Base-by-base conservation (phyloP, 2,888 invertebrate species). In the Pseudoips prasinana region DNA sequence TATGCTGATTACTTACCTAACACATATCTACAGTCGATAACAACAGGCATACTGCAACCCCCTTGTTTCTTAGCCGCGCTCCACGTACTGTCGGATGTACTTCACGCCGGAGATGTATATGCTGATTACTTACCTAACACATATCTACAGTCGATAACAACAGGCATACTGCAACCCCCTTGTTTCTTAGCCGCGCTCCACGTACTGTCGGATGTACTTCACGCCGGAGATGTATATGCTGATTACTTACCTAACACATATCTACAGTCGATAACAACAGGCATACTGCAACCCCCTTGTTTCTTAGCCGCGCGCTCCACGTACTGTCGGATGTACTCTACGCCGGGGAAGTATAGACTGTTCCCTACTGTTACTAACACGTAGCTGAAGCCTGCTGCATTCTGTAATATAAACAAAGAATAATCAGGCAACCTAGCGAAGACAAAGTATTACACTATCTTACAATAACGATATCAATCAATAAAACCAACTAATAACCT, bases 201-300 rank as follows among this genome's bases (percentile, higher is more conserved):
- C n/a, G n/a, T n/a, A n/a, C n/a, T n/a, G n/a, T n/a, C n/a, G n/a
- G n/a, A n/a, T n/a, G n/a, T n/a, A n/a, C n/a, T n/a, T n/a, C n/a
- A n/a, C n/a, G n/a, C 14, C 14, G 14, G 5, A 14, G 3, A 14
- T 14, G 5, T 14, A 14, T 14, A 14, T 14, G 5, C 14, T 20
- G 20, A n/a, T 7, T 3, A 46, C 75, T 60, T 70, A 92, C 93
- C 93, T 40, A 94, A 83, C 7, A 96, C 92, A 71, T 93, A 94
- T 74, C 94, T 87, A 64, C 95, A 96, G 71, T 96, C 96, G 4
- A 96, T 91, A 4, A 96, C 93, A 0, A 96, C 93, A 0, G 96
- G 95, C 56, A 94, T 87, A 64, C 92, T 91, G 45, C 92, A 92
- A 0, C 90, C 88, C 19, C 94, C 95, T 55, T 93, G 91, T 39